phyloP scores from a whole-genome alignment of 2,113 vertebrate species.

The Grantiella picta region DNA sequence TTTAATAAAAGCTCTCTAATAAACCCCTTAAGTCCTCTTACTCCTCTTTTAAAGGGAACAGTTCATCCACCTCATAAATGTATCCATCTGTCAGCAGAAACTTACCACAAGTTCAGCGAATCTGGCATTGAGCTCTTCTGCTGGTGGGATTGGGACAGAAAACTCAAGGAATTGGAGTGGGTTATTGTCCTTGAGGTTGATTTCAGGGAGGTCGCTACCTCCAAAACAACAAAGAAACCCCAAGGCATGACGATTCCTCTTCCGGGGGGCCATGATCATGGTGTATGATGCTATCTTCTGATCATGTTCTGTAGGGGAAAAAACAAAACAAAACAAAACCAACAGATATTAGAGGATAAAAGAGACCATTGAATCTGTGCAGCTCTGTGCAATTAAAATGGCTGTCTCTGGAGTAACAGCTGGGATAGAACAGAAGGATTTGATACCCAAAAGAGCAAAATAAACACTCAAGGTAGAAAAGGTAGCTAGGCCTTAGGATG shows the following conservation, averaged over 20 bases:
- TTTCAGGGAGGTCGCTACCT: slow-evolving; percentile 88
- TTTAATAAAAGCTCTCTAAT: background rate
- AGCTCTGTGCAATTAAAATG: background rate
- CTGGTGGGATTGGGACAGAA: slow-evolving; percentile 88
- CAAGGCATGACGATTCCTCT: slow-evolving; percentile 90
- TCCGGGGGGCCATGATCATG: slow-evolving; percentile 90
- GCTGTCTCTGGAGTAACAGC: background rate
- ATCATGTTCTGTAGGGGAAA: slow-evolving; percentile 79
- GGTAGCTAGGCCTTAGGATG: background rate
- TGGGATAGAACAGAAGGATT: background rate
- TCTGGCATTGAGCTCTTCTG: slow-evolving; percentile 90
- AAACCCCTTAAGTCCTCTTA: background rate
- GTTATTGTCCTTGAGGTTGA: slow-evolving; percentile 93
- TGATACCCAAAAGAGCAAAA: background rate
- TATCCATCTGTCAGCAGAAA: slow-evolving; percentile 1
- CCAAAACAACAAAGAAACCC: slow-evolving; percentile 95
- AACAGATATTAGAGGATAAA: background rate
- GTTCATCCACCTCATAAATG: background rate
- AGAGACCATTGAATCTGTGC: background rate
- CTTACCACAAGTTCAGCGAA: slow-evolving; percentile 97
- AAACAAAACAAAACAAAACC: background rate
- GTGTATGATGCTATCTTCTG: slow-evolving; percentile 82
- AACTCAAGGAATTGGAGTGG: slow-evolving; percentile 94
- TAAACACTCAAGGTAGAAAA: background rate
- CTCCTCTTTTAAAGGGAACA: background rate